phyloP scores from a whole-genome alignment of 2,888 invertebrate species.

The Hoplodrina blanda region DNA sequence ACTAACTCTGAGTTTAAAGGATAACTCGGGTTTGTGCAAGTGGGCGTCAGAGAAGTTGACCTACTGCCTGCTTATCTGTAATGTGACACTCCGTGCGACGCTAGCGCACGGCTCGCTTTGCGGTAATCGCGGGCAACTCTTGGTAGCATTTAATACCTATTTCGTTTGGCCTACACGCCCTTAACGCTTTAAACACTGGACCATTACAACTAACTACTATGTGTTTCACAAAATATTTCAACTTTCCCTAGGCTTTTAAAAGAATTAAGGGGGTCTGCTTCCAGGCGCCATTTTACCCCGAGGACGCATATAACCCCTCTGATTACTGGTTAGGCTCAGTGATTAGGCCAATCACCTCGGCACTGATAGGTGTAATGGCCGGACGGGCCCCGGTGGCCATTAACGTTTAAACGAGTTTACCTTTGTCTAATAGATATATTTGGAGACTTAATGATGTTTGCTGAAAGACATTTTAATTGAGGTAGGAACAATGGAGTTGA shows the following conservation, averaged over 20 bases:
- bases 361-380: conserved; percentile 39
- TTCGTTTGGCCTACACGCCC: too few relatives aligned
- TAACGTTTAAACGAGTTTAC: conserved; percentile 43
- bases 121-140: too few relatives aligned
- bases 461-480: conserved; percentile 19
- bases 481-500: conserved; percentile 1
- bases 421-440: conserved; percentile 41
- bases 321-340: conserved; percentile 26
- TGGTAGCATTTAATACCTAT: too few relatives aligned
- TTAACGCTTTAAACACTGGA: too few relatives aligned
- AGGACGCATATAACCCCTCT: conserved; percentile 1
- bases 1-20: too few relatives aligned
- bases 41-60: too few relatives aligned
- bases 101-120: too few relatives aligned
- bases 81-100: too few relatives aligned
- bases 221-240: too few relatives aligned
- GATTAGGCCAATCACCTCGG: conserved; percentile 43
- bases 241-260: neutral
- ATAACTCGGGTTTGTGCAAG: too few relatives aligned
- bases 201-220: too few relatives aligned
- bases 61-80: too few relatives aligned
- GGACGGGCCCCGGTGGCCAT: conserved; percentile 24
- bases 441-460: conserved; percentile 40
- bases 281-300: neutral
- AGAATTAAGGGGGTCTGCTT: neutral